phyloP scores from a whole-genome alignment of 2,888 invertebrate genomes.

The Monopis laevigella region DNA sequence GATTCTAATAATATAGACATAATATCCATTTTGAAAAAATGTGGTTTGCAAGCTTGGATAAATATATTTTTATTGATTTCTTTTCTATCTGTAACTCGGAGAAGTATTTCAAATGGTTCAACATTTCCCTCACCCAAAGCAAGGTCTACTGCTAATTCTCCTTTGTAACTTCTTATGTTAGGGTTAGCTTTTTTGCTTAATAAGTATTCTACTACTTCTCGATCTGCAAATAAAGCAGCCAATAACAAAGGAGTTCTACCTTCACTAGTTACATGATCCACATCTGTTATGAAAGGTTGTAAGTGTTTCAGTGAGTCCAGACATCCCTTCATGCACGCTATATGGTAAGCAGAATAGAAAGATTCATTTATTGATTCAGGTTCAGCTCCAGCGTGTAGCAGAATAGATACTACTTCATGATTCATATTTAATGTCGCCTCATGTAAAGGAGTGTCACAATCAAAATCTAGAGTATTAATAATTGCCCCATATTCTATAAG shows the following conservation, averaged over 20 bases:
- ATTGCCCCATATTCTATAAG: conserved; percentile 48
- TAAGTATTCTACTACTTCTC: conserved; percentile 41
- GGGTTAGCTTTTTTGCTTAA: conserved; percentile 47
- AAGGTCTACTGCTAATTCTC: conserved; percentile 41
- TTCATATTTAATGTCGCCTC: conserved; percentile 42
- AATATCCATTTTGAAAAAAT: conserved; percentile 49
- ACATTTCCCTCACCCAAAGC: conserved; percentile 39
- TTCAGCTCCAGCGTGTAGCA: conserved; percentile 51
- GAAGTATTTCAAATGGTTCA: conserved; percentile 36
- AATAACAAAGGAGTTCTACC: conserved; percentile 46
- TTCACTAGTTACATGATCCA: conserved; percentile 37
- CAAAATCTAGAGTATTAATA: conserved; percentile 52
- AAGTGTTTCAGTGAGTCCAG: conserved; percentile 35
- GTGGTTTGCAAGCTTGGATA: conserved; percentile 46
- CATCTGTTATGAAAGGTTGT: conserved; percentile 40
- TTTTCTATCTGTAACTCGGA: conserved; percentile 33
- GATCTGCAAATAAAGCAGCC: conserved; percentile 37
- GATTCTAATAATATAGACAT: conserved; percentile 41
- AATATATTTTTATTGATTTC: conserved; percentile 41
- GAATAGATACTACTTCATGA: conserved; percentile 32
- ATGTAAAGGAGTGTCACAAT: conserved; percentile 58
- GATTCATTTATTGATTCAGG: conserved; percentile 45
- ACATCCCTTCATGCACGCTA: conserved; percentile 50
- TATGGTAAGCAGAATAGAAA: conserved; percentile 47
- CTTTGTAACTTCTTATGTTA: conserved; percentile 35